A percentile compares a stretch with the other conserved stretches of the same genome.
Evolutionary conservation across 2,113 vertebrate genomes (phyloP).

Genomic region (Pangasianodon gigas): DNA sequence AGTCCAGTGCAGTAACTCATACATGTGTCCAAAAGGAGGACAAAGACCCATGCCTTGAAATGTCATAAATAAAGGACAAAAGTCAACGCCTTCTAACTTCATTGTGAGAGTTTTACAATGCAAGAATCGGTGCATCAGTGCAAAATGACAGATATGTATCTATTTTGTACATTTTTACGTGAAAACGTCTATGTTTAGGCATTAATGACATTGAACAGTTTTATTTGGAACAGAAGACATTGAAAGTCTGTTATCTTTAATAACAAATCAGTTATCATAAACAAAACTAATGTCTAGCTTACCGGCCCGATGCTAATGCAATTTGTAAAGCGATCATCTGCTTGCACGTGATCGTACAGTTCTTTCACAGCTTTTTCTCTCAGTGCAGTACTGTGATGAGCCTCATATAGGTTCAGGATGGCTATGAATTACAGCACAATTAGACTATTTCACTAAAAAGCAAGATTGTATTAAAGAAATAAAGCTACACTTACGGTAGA

Average conservation of each 20-base stretch:
- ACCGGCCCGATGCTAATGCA: conserved; percentile 94
- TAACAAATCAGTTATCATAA: background rate
- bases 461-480: background rate
- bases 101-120: background rate
- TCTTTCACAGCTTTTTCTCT: conserved; percentile 74
- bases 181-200: background rate
- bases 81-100: background rate
- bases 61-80: background rate
- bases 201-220: background rate
- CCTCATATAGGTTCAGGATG: conserved; percentile 86
- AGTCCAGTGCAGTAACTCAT: background rate
- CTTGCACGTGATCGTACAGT: conserved; percentile 86
- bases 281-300: conserved; percentile 17
- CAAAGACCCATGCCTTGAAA: background rate
- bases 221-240: background rate
- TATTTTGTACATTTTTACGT: background rate
- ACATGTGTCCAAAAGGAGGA: background rate
- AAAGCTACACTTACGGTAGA: conserved; percentile 74
- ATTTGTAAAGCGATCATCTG: conserved; percentile 90
- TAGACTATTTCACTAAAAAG: background rate
- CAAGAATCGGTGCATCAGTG: background rate
- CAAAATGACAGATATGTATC: background rate
- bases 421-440: conserved; percentile 65
- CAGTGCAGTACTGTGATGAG: conserved; percentile 78
- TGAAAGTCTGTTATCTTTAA: background rate